Conservation (phyloP, 2,797 vertebrate genomes). For the Otus scops region DNA sequence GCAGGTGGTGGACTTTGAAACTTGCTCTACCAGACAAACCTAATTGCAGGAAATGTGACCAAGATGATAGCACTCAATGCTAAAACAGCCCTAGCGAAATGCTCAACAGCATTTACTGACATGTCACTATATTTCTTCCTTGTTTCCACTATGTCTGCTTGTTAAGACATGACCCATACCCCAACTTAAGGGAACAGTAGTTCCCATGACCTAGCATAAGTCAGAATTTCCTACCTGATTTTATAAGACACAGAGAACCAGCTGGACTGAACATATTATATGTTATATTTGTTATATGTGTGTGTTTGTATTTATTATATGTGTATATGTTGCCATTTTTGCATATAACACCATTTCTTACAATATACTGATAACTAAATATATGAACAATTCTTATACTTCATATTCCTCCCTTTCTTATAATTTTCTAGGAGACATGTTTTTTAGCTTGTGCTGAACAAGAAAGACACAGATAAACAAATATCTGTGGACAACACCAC, state of each 20-base stretch:
- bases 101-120: background rate
- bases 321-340: background rate
- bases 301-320: background rate
- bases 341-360: background rate
- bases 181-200: background rate
- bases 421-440: rapidly evolving
- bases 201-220: background rate
- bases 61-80: background rate
- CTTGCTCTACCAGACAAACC: background rate
- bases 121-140: background rate
- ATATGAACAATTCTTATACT: background rate
- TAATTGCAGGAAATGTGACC: background rate
- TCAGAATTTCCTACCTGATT: background rate
- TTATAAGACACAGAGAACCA: background rate
- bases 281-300: background rate
- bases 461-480: background rate
- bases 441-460: background rate
- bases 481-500: background rate
- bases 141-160: background rate
- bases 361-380: background rate
- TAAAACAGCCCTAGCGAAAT: background rate
- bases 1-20: background rate
- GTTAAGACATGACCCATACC: background rate
- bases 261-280: background rate
- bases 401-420: background rate